Evolutionary conservation across 2,113 vertebrate genomes (phyloP).

Genomic region (Periophthalmodon schlosseri): DNA sequence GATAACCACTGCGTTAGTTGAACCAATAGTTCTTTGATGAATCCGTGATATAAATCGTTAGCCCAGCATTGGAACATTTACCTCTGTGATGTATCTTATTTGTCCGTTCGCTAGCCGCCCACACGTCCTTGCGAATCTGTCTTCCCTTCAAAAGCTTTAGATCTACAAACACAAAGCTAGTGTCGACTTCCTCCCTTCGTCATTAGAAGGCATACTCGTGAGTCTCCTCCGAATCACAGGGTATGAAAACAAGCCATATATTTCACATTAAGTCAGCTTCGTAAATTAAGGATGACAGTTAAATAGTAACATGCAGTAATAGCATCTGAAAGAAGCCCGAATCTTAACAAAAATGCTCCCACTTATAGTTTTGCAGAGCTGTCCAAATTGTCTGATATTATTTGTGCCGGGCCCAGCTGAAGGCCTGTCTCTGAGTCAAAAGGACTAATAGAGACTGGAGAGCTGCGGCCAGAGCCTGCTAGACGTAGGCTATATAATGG

Average conservation of each 20-base stretch:
- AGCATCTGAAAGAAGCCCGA: background rate
- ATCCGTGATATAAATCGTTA: conserved; percentile 67
- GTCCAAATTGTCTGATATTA: conserved; percentile 15
- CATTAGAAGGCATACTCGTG: conserved; percentile 10
- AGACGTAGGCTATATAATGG: conserved; percentile 15
- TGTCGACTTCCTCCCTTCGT: conserved; percentile 21
- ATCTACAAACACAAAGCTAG: conserved; percentile 27
- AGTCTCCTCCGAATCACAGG: conserved; percentile 17
- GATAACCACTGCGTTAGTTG: conserved; percentile 57
- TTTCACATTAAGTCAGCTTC: conserved; percentile 1
- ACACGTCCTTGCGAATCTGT: conserved; percentile 34
- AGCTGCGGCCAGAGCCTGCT: conserved; percentile 20
- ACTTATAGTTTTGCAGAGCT: background rate
- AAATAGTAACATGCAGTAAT: background rate
- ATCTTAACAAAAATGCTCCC: conserved; percentile 3
- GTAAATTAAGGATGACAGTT: conserved; percentile 8
- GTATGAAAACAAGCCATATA: conserved; percentile 8
- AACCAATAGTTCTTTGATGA: conserved; percentile 64
- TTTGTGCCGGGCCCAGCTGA: conserved; percentile 16
- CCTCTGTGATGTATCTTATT: conserved; percentile 62
- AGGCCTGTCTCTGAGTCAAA: conserved; percentile 27
- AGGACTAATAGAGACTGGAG: conserved; percentile 24
- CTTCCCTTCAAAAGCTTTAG: conserved; percentile 44
- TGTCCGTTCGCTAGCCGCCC: conserved; percentile 49
- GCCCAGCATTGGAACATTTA: conserved; percentile 57